phyloP scores from a whole-genome alignment of 2,113 vertebrate genomes.

The Reinhardtius hippoglossoides region DNA sequence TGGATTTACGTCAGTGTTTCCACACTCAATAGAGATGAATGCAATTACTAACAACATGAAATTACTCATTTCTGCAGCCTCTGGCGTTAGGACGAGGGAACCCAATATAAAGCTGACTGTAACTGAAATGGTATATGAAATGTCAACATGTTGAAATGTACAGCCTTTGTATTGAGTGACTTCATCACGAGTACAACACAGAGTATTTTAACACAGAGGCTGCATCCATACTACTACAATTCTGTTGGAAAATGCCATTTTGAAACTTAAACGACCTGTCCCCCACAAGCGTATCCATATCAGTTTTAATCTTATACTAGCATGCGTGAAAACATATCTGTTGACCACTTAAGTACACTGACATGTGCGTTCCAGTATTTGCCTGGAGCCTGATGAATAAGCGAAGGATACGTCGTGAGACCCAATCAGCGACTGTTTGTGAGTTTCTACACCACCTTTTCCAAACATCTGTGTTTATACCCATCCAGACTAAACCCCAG shows the following conservation, averaged over 20 bases:
- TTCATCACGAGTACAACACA: constrained; percentile 26
- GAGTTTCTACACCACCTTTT: no score
- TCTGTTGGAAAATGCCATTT: neutral
- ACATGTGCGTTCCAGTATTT: neutral
- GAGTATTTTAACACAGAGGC: constrained; percentile 28
- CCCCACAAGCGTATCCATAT: no score
- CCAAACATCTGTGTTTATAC: no score
- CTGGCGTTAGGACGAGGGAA: constrained; percentile 25
- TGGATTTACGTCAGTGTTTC: constrained; percentile 22
- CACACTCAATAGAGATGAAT: constrained; percentile 28
- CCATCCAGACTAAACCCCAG: no score
- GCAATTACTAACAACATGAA: constrained; percentile 36
- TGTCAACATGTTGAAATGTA: constrained; percentile 56
- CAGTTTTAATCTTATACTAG: no score
- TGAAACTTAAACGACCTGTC: neutral
- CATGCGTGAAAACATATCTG: no score
- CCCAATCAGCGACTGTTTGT: no score
- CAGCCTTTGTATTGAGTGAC: constrained; percentile 13
- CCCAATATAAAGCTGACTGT: constrained; percentile 16
- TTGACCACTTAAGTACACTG: neutral
- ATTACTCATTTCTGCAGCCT: constrained; percentile 36
- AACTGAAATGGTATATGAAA: constrained; percentile 28
- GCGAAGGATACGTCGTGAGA: no score
- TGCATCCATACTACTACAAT: neutral
- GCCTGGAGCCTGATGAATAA: no score